A percentile compares a stretch with the other conserved stretches of the same genome.
Conservation (phyloP, 2,888 invertebrate species). For the Metacarcinus magister region DNA sequence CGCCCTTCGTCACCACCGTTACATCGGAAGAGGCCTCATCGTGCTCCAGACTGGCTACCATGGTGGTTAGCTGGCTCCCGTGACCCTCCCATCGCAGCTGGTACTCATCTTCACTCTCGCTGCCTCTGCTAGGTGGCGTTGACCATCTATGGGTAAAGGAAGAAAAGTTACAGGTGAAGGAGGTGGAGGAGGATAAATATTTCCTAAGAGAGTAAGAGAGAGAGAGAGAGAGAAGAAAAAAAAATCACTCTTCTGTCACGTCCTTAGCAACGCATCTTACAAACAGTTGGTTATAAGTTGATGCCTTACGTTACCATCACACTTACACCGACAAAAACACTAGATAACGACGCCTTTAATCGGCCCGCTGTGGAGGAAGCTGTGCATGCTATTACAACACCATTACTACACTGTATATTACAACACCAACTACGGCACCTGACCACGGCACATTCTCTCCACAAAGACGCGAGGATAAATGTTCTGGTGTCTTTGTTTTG, state of each 20-base stretch:
- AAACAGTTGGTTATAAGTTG: too few species aligned
- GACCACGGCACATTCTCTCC: too few species aligned
- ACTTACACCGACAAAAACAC: too few species aligned
- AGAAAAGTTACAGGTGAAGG: neutral
- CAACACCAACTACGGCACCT: too few species aligned
- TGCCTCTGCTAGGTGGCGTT: neutral
- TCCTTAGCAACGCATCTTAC: too few species aligned
- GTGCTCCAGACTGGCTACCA: constrained; percentile 62
- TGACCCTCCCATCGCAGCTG: constrained; percentile 70
- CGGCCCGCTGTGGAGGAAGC: too few species aligned
- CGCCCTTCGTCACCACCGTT: constrained; percentile 71
- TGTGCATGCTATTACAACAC: too few species aligned
- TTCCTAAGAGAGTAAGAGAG: neutral
- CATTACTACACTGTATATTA: too few species aligned
- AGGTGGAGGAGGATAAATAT: neutral
- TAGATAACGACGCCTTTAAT: too few species aligned
- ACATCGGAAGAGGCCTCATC: constrained; percentile 67
- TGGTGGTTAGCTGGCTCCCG: constrained; percentile 51
- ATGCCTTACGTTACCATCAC: too few species aligned
- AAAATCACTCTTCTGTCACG: neutral
- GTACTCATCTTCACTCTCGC: constrained; percentile 63
- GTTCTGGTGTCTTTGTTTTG: too few species aligned
- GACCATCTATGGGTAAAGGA: neutral
- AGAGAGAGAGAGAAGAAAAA: neutral
- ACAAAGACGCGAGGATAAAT: too few species aligned